Conservation (phyloP, 2,113 vertebrate genomes). For the Poicephalus meyeri region DNA sequence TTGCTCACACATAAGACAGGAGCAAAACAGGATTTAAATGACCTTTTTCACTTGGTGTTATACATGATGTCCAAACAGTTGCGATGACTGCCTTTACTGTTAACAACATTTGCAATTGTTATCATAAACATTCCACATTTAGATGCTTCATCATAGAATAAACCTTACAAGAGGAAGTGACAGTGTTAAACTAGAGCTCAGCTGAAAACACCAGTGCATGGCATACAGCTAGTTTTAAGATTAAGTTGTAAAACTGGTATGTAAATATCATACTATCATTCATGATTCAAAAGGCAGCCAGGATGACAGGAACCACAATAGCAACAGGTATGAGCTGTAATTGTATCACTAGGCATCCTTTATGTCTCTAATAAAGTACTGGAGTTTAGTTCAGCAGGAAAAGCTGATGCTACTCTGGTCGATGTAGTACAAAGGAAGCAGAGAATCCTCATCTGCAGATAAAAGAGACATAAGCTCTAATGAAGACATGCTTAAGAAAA, state of each 20-base stretch:
- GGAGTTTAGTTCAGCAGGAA: neutral
- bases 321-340: neutral
- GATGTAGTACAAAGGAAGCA: slow-evolving; percentile 17
- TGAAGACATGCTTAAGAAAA: neutral
- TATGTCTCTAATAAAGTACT: neutral
- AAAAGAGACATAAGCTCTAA: slow-evolving; percentile 29
- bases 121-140: neutral
- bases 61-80: accelerated
- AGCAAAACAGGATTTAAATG: neutral
- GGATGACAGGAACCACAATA: neutral
- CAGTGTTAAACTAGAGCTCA: neutral
- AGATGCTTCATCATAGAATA: neutral
- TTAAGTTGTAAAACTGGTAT: neutral
- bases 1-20: neutral
- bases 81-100: neutral
- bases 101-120: neutral
- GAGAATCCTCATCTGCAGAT: slow-evolving; percentile 9
- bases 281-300: neutral
- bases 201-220: neutral
- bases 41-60: neutral
- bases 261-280: neutral
- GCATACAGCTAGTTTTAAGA: neutral
- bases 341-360: neutral
- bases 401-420: neutral
- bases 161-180: neutral